Base-by-base conservation (phyloP, 1,140 invertebrate genomes). In the Bombus waltoni region DNA sequence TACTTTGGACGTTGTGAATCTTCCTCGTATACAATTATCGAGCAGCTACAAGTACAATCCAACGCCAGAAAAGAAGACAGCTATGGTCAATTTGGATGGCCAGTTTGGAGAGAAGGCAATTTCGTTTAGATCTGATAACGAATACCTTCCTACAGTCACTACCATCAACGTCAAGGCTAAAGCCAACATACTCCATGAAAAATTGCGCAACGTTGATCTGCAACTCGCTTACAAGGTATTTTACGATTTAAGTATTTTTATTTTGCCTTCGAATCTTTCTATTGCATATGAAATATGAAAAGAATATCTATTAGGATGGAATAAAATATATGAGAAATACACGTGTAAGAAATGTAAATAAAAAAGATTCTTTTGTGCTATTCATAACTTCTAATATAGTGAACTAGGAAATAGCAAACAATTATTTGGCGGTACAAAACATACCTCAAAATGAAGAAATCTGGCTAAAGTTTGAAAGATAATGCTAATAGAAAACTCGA, bases 141-240 rank as follows among this genome's bases (percentile, higher is more conserved):
- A 78, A 0, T 93, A 86, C 59, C 81, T 87, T n/a, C 59, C 73
- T 0, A 91, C 94, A 3, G 77, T 92, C 3, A 82, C 81, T 5
- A 71, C 44, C 11, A 28, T 94, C 11, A 85, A 79, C 2, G 2
- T 91, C 18, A 90, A 91, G 18, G 85, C 87, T 3, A 93, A 94
- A 74, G 90, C 85, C 11, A 89, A 76, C 1, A 92, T 92, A 9
- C 96, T 96, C 1, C 89, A 94, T 44, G 96, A 96, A 65, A 95
- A 96, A 47, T 88, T 96, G 8, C 96, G 96, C 87, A 95, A 95
- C 40, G 92, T 96, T 15, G 95, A 96, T 15, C 18, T 97, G 8
- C 92, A 93, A 2, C 89, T 97, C 4, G 93, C 94, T 10, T 95
- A 96, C 38, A 96, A 96, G 95, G 96, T 96, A 94, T 57, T 66